phyloP scores from a whole-genome alignment of 2,888 invertebrate species.

The Machimus atricapillus region DNA sequence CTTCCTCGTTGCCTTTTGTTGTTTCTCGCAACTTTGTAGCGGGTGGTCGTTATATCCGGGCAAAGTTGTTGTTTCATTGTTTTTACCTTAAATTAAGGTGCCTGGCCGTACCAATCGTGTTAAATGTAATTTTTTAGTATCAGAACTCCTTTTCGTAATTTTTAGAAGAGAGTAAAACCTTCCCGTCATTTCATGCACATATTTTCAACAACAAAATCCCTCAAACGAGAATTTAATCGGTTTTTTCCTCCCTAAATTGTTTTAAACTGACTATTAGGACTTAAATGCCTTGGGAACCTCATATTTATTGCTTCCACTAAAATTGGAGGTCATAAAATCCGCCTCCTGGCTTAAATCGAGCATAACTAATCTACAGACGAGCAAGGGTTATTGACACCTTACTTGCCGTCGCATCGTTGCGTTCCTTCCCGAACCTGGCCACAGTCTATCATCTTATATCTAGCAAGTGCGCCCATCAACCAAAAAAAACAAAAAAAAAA shows the following conservation, averaged over 20 bases:
- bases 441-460: neutral
- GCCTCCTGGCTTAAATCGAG: slow-evolving; percentile 5
- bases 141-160: neutral
- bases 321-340: slow-evolving; percentile 12
- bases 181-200: neutral
- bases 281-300: neutral
- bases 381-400: neutral
- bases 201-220: neutral
- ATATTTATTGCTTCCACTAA: neutral
- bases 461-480: neutral
- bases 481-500: neutral
- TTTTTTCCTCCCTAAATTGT: neutral
- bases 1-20: neutral
- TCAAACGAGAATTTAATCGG: neutral
- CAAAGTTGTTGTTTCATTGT: neutral
- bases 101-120: neutral
- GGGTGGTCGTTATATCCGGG: neutral
- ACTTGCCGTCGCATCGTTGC: neutral
- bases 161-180: neutral
- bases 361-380: neutral
- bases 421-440: neutral
- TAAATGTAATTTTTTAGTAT: neutral
- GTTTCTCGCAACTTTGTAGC: neutral
- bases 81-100: neutral
- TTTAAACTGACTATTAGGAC: neutral